Conservation (phyloP, 2,113 vertebrate species). For the Saguinus imperator region DNA sequence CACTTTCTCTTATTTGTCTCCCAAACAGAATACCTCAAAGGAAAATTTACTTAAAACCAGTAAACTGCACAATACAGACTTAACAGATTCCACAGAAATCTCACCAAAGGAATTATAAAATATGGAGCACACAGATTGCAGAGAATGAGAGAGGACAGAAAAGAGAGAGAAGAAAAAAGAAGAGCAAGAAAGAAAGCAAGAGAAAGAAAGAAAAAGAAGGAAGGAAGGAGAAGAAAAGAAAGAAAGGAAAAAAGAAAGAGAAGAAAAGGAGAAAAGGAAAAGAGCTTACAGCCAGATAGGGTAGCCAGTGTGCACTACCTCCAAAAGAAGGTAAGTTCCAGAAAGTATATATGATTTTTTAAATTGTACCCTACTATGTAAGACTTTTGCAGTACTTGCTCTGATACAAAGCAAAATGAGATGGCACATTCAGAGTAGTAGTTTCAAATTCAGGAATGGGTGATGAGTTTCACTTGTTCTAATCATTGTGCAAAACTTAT, state of each 20-base stretch:
- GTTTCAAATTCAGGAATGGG: not conserved
- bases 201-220: not conserved
- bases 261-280: not conserved
- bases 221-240: too few species aligned
- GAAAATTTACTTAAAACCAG: conserved; percentile 39
- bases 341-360: not conserved
- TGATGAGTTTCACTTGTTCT: not conserved
- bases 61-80: not conserved
- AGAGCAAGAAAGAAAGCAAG: too few species aligned
- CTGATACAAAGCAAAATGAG: conserved; percentile 15
- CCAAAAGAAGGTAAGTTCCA: conserved; percentile 16
- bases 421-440: conserved; percentile 30
- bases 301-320: not conserved
- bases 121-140: not conserved
- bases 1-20: conserved; percentile 53
- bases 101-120: not conserved
- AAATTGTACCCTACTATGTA: conserved; percentile 15
- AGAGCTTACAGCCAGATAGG: not conserved
- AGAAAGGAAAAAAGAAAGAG: too few species aligned
- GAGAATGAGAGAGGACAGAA: not conserved
- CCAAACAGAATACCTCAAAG: conserved; percentile 55
- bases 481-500: not conserved
- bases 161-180: not conserved
- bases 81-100: not conserved
- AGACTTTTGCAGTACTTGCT: not conserved